Base-by-base conservation (phyloP, 2,888 invertebrate species). In the Digitonthophagus gazella region DNA sequence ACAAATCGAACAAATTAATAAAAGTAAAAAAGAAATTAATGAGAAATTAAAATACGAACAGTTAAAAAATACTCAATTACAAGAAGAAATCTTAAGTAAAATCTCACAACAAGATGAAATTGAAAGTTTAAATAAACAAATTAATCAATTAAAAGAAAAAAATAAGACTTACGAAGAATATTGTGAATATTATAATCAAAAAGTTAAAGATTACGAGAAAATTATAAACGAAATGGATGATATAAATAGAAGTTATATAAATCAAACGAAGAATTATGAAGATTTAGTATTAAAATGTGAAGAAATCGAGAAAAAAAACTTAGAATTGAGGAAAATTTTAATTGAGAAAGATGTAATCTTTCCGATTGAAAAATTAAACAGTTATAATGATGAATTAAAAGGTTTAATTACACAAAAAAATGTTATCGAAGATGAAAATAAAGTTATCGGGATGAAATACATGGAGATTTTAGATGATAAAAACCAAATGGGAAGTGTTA, bases 401-500 rank as follows among this genome's bases (percentile, higher is more conserved):
- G 76, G 81, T 6, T 77, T 83, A 67, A 63, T 76, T 28, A 69
- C 67, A 20, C 79, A 81, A 67, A 83, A 82, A 71, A 73, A 76
- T 44, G 80, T 79, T 57, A 82, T 84, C 2, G 83, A 84, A 73
- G 79, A 80, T 2, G 85, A 87, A 75, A 83, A 86, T 55, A 81
- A 84, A 72, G 84, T 86, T 69, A 80, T 89, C 65, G 83, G 84
- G 11, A 78, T 83, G 63, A 87, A 88, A 73, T 88, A 88, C 76
- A 86, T 87, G 1, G 84, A 86, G 70, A 78, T 88, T 65, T 79
- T 89, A n/a, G 89, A 89, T 0, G 89, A 90, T 75, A 88, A 88
- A 73, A 90, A 90, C 78, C 86, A 87, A 72, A 88, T 86, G 74
- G 89, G 90, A 78, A 89, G 88, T 78, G 87, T 89, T 64, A 87